Percentiles rank a stretch among this genome's conserved stretches.
phyloP scores from a whole-genome alignment of 2,888 invertebrate species.

The Lysandra bellargus region DNA sequence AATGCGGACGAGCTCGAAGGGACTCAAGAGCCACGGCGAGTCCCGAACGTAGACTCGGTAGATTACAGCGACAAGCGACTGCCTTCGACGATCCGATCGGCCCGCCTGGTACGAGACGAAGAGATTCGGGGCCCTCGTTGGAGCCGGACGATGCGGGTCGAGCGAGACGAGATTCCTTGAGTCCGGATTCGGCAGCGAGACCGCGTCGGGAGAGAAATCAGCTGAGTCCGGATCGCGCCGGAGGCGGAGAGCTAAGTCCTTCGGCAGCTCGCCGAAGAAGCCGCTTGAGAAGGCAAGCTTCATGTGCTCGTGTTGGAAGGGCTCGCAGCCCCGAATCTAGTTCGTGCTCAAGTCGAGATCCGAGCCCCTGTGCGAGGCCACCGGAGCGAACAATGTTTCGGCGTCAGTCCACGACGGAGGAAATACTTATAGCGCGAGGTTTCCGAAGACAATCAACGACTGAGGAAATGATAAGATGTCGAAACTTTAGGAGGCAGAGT shows the following conservation, averaged over 20 bases:
- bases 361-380: slow-evolving; percentile 86
- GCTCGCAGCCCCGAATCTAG: slow-evolving; percentile 86
- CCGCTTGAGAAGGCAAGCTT: slow-evolving; percentile 88
- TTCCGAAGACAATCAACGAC: slow-evolving; percentile 94
- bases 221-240: slow-evolving; percentile 88
- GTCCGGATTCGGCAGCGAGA: slow-evolving; percentile 92
- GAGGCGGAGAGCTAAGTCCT: slow-evolving; percentile 90
- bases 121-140: slow-evolving; percentile 91
- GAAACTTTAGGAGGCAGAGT: slow-evolving; percentile 94
- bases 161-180: slow-evolving; percentile 91
- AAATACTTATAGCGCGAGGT: slow-evolving; percentile 93
- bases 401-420: slow-evolving; percentile 94
- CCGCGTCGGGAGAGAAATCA: slow-evolving; percentile 88
- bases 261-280: slow-evolving; percentile 85
- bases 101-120: slow-evolving; percentile 84
- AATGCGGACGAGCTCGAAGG: slow-evolving; percentile 85
- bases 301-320: slow-evolving; percentile 83
- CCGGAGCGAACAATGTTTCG: slow-evolving; percentile 87
- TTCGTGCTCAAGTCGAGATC: slow-evolving; percentile 90
- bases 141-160: slow-evolving; percentile 91
- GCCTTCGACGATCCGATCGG: slow-evolving; percentile 92
- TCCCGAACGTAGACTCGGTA: slow-evolving; percentile 84
- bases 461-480: slow-evolving; percentile 95
- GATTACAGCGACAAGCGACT: slow-evolving; percentile 92
- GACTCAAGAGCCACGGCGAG: slow-evolving; percentile 85